These are phyloP conservation scores for Platyrinchus mystaceus DNA, from an alignment of 2,797 vertebrate genomes.

Conservation along the genomic window DNA sequence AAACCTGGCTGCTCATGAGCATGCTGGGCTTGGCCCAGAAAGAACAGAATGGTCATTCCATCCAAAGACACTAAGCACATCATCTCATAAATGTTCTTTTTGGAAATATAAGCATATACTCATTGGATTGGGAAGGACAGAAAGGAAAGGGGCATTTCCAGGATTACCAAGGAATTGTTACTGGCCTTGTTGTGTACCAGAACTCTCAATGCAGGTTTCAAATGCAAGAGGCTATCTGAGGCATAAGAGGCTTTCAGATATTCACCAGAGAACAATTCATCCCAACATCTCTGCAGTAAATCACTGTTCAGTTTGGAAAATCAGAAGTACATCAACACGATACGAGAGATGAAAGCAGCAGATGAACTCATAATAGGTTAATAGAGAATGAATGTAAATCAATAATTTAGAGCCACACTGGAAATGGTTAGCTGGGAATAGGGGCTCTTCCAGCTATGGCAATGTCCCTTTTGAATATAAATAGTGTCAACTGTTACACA, in stretches of 20 bases:
- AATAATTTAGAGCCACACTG: constrained; percentile 9
- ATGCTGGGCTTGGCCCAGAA: background rate
- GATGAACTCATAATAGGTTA: constrained; percentile 15
- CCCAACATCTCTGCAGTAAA: background rate
- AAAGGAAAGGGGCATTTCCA: background rate
- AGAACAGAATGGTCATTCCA: background rate
- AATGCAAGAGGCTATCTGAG: background rate
- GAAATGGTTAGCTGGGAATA: background rate
- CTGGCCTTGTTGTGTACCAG: background rate
- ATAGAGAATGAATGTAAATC: constrained; percentile 22
- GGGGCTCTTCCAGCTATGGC: background rate
- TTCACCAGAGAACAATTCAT: background rate
- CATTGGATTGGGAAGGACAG: background rate
- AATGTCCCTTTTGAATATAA: constrained; percentile 20
- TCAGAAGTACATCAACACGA: background rate
- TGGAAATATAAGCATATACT: background rate
- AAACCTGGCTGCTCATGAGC: rapidly evolving
- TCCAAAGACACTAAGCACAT: rapidly evolving
- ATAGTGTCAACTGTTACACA: constrained; percentile 8
- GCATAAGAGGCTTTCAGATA: background rate
- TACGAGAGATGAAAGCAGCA: background rate
- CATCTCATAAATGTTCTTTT: background rate
- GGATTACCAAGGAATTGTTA: background rate
- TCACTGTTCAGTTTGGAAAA: background rate
- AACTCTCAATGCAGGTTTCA: background rate